Percentiles rank a stretch among this genome's conserved stretches.
Conservation (phyloP, 2,888 invertebrate species). For the Scaptomyza polygonia region DNA sequence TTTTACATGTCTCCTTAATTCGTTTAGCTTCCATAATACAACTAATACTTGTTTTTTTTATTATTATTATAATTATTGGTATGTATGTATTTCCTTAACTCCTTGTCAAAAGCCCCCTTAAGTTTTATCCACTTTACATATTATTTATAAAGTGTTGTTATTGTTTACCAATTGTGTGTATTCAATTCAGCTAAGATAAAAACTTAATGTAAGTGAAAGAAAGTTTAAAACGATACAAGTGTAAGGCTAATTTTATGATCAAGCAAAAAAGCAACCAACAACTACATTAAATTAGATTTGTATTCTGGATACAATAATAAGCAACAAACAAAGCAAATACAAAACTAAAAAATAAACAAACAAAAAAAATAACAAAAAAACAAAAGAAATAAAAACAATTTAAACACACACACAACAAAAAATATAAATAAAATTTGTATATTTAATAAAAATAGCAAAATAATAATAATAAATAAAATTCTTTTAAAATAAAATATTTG, state of each 20-base stretch:
- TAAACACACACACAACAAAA: constrained; percentile 68
- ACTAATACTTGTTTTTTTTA: constrained; percentile 18
- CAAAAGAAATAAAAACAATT: constrained; percentile 57
- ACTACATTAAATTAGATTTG: constrained; percentile 77
- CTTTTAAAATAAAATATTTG: constrained; percentile 60
- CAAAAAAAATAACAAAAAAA: constrained; percentile 48
- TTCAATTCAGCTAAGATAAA: constrained; percentile 66
- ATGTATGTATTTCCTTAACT: constrained; percentile 59
- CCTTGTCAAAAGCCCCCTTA: constrained; percentile 49
- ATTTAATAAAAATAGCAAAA: constrained; percentile 83
- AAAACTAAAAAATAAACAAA: constrained; percentile 19
- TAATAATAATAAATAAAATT: constrained; percentile 79
- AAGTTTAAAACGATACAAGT: constrained; percentile 75
- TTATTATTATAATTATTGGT: constrained; percentile 17
- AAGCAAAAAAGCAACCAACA: constrained; percentile 60
- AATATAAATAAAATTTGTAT: constrained; percentile 81
- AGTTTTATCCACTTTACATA: constrained; percentile 51
- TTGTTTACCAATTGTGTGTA: constrained; percentile 70
- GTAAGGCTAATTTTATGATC: constrained; percentile 77
- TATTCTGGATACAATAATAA: constrained; percentile 79
- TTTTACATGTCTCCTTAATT: constrained; percentile 35
- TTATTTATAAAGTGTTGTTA: constrained; percentile 60
- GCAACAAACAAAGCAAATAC: constrained; percentile 58
- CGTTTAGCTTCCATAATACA: constrained; percentile 37
- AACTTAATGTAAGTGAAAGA: constrained; percentile 75